Evolutionary conservation across 2,888 invertebrate genomes (phyloP).

Genomic region (Unio delphinus): DNA sequence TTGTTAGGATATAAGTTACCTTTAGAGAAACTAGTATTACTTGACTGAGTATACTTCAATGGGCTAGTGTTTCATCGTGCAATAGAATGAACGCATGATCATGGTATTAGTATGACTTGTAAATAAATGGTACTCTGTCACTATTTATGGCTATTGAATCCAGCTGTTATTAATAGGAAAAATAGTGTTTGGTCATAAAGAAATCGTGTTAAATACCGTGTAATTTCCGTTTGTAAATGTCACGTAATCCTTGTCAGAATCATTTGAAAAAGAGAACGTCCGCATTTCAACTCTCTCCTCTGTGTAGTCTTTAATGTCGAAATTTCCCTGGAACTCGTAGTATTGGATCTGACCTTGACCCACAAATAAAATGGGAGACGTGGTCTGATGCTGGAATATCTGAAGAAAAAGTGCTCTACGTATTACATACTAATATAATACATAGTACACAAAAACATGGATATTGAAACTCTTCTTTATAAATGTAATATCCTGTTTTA

Average conservation of each 20-base stretch:
- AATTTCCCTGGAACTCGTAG: conserved; percentile 53
- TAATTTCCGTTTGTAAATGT: conserved; percentile 13
- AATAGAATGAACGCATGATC: no score
- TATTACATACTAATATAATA: neutral
- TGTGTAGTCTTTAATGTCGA: conserved; percentile 45
- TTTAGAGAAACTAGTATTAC: no score
- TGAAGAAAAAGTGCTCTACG: conserved; percentile 10
- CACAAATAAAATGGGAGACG: conserved; percentile 45
- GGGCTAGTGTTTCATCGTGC: no score
- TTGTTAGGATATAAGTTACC: no score
- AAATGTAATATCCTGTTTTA: no score
- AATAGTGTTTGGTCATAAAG: neutral
- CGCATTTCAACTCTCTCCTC: conserved; percentile 39
- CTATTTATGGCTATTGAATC: neutral
- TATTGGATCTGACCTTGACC: conserved; percentile 47
- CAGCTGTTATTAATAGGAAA: neutral
- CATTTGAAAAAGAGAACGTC: conserved; percentile 8
- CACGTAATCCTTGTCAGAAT: conserved; percentile 13
- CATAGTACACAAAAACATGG: no score
- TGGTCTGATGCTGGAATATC: conserved; percentile 40
- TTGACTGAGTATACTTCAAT: no score
- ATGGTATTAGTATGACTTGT: no score
- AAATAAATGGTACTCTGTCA: no score
- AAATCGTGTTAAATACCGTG: neutral
- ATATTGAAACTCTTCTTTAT: no score